Evolutionary conservation across 2,113 vertebrate species (phyloP), one percentile per base, ranked within the genome.

Genomic region (Seriola aureovittata): DNA sequence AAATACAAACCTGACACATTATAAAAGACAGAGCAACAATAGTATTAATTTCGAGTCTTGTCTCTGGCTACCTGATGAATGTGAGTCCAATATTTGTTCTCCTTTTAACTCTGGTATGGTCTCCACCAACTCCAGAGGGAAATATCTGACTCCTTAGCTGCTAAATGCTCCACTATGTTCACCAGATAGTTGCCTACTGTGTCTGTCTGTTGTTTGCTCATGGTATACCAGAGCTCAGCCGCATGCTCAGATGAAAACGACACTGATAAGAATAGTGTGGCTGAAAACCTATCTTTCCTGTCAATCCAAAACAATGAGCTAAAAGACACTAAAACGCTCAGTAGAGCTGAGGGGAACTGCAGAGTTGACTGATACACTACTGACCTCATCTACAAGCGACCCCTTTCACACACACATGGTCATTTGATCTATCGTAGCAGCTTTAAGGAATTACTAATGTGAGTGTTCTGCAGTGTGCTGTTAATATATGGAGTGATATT

Each of bases 381-480:
- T 32, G 55, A 8, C 11, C 19, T 55, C 1, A 4, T 57, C 10
- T 46, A n/a, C 14, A 29, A 25, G 25, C 17, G 13, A 46, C 32
- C 34, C 3, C 25, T 58, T 55, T 44, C 8, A 55, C 40, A 36
- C 44, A 29, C 50, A 58, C 4, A 4, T 1, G 11, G 2, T 17
- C 19, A n/a, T 66, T 48, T 72, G 8, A 78, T 40, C 55, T 40
- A n/a, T n/a, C 44, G 17, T 12, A 40, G 12, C 57, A 74, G 64
- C 57, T 40, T 10, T 5, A 21, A 50, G 14, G 54, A 72, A 55
- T 85, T 75, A 78, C 82, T 78, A 75, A 78, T 69, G 19, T 19
- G 2, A 73, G 19, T n/a, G 71, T 4, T 72, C 32, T 58, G 38
- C 59, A 52, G 36, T 32, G 25, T 75, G 55, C 60, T 69, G 19